Evolutionary conservation across 2,797 vertebrate genomes (phyloP), one percentile per base, ranked within the genome.

Genomic region (Characodon lateralis): DNA sequence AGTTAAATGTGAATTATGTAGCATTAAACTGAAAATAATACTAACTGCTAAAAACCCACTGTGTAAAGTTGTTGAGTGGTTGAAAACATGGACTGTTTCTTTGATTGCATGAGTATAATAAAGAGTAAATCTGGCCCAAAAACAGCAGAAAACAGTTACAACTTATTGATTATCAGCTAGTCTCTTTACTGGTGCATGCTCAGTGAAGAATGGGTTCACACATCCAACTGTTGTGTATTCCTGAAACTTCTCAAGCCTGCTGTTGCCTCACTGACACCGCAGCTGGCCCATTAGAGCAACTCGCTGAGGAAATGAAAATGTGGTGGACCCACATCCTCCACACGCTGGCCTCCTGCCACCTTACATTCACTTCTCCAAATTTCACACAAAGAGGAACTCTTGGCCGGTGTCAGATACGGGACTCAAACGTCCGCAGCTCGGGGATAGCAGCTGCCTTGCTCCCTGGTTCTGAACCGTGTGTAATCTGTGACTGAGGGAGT

Each of bases 331-430:
- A 89, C 86, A 80, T 84, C 81, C 77, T 90, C 84, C 85, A 82
- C 90, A 74, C 80, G 76, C 82, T 78, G 59, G 81, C 80, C 88
- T 82, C 79, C 72, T 78, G 83, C 90, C 87, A 85, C 72, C 77
- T 72, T 18, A 87, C 88, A 91, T 91, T 93, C 91, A 94, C 93
- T 94, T 94, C 94, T 91, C 87, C 81, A 81, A 91, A 93, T 93
- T 66, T 71, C n/a, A 73, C 35, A 39, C 73, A 89, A 94, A 93
- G 86, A 89, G 91, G 89, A 93, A 93, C 83, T 84, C 63, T 69
- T 41, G 6, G 71, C 35, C n/a, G 20, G 63, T 1, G 61, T 89
- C 81, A 78, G 55, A 74, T 56, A 39, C 73, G 84, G 78, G 71
- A 89, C 76, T 89, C 61, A 69, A 85, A 82, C 77, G 43, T 78